Percentiles rank a stretch among this genome's conserved stretches.
Evolutionary conservation across 2,888 invertebrate species (phyloP).

Genomic region (Clostera curtula): DNA sequence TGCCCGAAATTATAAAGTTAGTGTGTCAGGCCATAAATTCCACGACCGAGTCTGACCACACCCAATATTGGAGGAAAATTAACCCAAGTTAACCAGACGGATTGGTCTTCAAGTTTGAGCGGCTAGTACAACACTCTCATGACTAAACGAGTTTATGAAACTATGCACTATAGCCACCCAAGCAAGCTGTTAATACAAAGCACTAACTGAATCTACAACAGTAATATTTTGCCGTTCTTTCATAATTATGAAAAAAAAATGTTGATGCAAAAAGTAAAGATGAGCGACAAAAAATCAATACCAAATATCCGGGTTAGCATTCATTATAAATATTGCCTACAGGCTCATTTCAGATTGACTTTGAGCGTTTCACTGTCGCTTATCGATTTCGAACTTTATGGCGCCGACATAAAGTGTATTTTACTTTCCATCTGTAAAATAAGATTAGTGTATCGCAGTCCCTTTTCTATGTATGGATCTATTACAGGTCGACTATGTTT

Average conservation of each 20-base stretch:
- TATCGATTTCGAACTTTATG: constrained; percentile 29
- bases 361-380: constrained; percentile 4
- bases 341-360: constrained; percentile 23
- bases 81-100: too few species aligned
- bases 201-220: too few species aligned
- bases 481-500: constrained; percentile 50
- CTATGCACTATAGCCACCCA: too few species aligned
- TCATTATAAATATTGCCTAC: constrained; percentile 21
- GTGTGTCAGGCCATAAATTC: too few species aligned
- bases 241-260: background rate
- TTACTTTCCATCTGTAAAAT: constrained; percentile 9
- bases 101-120: too few species aligned
- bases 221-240: too few species aligned
- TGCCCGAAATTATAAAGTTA: too few species aligned
- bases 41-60: too few species aligned
- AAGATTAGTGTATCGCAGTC: constrained; percentile 22
- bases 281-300: constrained; percentile 24
- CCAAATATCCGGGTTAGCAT: constrained; percentile 37
- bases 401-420: constrained; percentile 22
- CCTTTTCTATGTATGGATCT: constrained; percentile 63
- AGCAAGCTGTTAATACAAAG: too few species aligned
- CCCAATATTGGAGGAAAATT: too few species aligned
- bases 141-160: too few species aligned
- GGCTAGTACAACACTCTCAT: too few species aligned
- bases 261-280: constrained; percentile 10